phyloP scores from a whole-genome alignment of 2,797 vertebrate species.

The Myotis planiceps region DNA sequence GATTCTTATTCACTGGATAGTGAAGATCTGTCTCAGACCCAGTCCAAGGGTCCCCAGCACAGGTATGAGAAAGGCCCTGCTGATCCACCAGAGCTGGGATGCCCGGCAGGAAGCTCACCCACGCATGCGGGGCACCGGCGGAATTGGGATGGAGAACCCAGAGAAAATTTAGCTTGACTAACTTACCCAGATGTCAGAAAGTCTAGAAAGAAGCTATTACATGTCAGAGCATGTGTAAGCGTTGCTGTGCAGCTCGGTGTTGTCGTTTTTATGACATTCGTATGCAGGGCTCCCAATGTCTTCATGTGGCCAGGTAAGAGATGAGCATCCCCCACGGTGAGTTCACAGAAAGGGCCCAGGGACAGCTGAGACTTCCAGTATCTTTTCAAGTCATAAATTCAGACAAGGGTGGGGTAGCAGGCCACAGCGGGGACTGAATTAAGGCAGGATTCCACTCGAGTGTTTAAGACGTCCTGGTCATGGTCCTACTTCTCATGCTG shows the following conservation, averaged over 20 bases:
- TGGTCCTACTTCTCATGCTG: background rate
- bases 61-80: background rate
- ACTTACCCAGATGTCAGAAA: background rate
- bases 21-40: background rate
- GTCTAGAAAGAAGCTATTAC: background rate
- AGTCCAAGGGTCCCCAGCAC: background rate
- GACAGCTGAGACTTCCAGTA: fast-evolving
- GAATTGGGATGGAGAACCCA: background rate
- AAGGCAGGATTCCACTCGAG: background rate
- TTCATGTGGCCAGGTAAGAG: fast-evolving
- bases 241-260: fast-evolving
- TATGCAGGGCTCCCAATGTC: fast-evolving
- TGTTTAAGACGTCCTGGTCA: background rate
- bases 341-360: too few relatives aligned
- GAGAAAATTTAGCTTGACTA: background rate
- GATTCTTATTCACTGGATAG: background rate
- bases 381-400: background rate
- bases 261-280: fast-evolving
- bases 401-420: background rate
- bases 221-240: fast-evolving
- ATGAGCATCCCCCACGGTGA: fast-evolving
- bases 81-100: background rate
- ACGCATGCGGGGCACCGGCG: fast-evolving
- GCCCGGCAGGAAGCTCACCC: fast-evolving
- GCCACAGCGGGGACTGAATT: fast-evolving